Evolutionary conservation across 1,140 invertebrate species (phyloP), one percentile per base, ranked within the genome.

Genomic region (Carcinoscorpius rotundicauda): DNA sequence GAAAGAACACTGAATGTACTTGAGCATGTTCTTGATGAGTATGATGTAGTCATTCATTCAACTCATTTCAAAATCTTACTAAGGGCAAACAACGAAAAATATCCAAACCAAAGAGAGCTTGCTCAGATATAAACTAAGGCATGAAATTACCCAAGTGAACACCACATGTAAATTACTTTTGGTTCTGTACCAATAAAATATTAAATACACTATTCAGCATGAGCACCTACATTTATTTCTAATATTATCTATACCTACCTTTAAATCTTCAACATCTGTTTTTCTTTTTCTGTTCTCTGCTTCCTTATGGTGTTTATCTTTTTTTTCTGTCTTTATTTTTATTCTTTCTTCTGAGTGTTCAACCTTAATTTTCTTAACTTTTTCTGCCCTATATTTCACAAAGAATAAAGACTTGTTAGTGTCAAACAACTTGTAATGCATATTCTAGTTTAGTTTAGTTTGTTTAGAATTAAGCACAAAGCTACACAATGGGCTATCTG

Each of bases 251-350:
- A 29, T 29, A 29, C 29, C 2, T 29, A 29, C 29, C 29, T 29
- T 29, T 29, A 29, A 29, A 56, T 66, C 65, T 52, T 66, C 65
- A 66, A 58, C 63, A n/a, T 60, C 53, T 55, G 65, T 49, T 63
- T 66, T 66, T 52, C 62, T 53, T 57, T 63, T 64, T 58, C 64
- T 67, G 4, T 57, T 48, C 52, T 56, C 10, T 60, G 62, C 51
- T 49, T 29, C 29, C 3, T 29, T 29, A 29, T 29, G 29, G 29
- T 29, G 29, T 29, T 29, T 29, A 29, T 29, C 29, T 29, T 29
- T 29, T 29, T 29, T 29, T 29, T 29, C 29, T 29, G 29, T 29
- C 29, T 29, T 29, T 29, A 29, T 29, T 29, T 29, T 29, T 29
- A 29, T 29, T 29, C 29, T 29, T 29, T 29, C 29, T 29, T 29